Percentiles rank a stretch among this genome's conserved stretches.
Conservation (phyloP, 2,113 vertebrate species). For the Isurus oxyrinchus region DNA sequence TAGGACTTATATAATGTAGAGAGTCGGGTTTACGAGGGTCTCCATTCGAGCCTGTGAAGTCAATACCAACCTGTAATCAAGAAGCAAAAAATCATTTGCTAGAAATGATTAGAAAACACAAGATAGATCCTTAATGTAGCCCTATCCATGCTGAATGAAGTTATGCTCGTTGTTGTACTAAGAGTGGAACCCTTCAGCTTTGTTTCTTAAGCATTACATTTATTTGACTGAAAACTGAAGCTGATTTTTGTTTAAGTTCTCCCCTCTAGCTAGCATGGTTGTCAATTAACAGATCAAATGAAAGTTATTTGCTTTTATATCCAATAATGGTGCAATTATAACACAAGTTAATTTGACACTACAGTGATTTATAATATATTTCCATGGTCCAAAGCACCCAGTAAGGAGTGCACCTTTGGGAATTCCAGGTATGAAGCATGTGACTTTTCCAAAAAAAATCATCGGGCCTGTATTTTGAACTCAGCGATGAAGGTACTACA, state of each 20-base stretch:
- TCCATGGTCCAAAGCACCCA: background rate
- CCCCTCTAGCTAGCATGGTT: background rate
- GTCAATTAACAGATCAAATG: background rate
- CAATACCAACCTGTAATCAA: constrained; percentile 77
- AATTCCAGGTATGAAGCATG: background rate
- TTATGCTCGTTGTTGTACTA: background rate
- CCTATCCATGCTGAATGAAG: background rate
- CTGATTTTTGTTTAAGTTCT: background rate
- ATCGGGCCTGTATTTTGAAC: background rate
- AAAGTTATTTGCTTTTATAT: background rate
- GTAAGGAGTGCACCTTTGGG: background rate
- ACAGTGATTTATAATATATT: background rate
- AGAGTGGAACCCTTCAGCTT: background rate
- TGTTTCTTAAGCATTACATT: background rate
- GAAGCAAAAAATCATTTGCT: constrained; percentile 31
- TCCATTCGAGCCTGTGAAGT: constrained; percentile 96
- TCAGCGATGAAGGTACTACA: background rate
- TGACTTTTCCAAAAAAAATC: background rate
- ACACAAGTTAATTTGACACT: background rate
- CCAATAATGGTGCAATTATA: background rate
- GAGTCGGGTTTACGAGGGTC: constrained; percentile 81
- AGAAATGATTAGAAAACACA: background rate
- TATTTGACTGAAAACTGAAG: background rate
- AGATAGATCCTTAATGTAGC: background rate
- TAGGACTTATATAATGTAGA: constrained; percentile 86